Evolutionary conservation across 2,113 vertebrate genomes (phyloP), one percentile per base, ranked within the genome.

Genomic region (Oreochromis niloticus): DNA sequence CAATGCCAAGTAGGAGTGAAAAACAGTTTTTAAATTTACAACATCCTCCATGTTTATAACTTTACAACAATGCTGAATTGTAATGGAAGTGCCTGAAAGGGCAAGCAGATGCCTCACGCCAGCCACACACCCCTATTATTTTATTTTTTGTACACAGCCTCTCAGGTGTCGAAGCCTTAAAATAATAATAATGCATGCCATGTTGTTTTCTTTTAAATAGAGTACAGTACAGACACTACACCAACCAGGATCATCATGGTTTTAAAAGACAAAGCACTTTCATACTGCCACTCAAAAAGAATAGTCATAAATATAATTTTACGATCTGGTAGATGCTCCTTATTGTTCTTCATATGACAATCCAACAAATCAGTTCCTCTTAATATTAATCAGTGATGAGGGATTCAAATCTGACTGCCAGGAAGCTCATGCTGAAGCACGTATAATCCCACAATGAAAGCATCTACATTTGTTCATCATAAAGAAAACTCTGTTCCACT

Each of bases 211-310:
- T 78, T 32, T 32, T 32, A 2, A 50, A n/a, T 50, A 30, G 14
- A 78, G 27, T 11, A 50, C 43, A 50, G 27, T 32, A 19, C 43
- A 50, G 16, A 32, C 10, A 78, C 16, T 78, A 50, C 43, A 50
- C 16, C 27, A 50, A 78, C 3, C 0, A 19, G 24, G 24, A 75
- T 48, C 6, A n/a, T 36, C 0, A 0, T 12, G 17, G 32, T n/a
- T 39, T 30, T 50, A 50, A 78, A 78, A 78, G 24, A 7, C 24
- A 50, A 78, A 78, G 9, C 16, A 3, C 27, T 32, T 30, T 17
- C 16, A 19, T 48, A 8, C 4, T 17, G 2, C 73, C 7, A 50
- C 19, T 19, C 46, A 78, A 27, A 78, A 50, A 50, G 27, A 52
- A 78, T 3, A 0, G 6, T 78, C 46, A n/a, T 12, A 30, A 52